These are phyloP conservation scores for Netelia fuscicornis DNA, from an alignment of 2,888 invertebrate genomes.

Conservation along the genomic window DNA sequence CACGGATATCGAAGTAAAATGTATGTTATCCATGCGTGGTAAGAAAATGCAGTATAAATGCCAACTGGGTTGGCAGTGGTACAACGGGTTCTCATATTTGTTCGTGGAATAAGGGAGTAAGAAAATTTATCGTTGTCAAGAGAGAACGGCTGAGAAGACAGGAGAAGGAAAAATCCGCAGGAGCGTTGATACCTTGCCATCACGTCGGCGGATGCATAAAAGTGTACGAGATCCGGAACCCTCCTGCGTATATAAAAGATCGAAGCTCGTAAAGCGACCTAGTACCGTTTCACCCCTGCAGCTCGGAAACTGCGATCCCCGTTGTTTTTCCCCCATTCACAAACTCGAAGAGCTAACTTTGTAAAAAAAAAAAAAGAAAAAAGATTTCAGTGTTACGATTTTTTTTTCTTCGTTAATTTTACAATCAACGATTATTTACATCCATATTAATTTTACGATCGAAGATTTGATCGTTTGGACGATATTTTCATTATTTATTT, in stretches of 20 bases:
- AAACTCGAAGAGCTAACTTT: background rate
- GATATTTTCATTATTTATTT: background rate
- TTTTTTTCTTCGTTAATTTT: background rate
- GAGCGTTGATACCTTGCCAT: conserved; percentile 29
- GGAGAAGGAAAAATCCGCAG: background rate
- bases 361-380: background rate
- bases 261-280: conserved; percentile 60
- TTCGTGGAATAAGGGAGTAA: conserved; percentile 14
- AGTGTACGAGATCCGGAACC: conserved; percentile 54
- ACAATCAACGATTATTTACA: background rate
- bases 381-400: background rate
- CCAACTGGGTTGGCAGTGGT: background rate
- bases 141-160: background rate
- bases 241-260: conserved; percentile 24
- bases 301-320: conserved; percentile 8
- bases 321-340: background rate
- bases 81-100: conserved; percentile 23
- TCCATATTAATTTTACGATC: too few species aligned
- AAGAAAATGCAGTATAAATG: conserved; percentile 43
- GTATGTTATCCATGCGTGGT: background rate
- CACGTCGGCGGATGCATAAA: conserved; percentile 51
- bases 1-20: conserved; percentile 32
- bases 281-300: conserved; percentile 34
- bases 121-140: conserved; percentile 47
- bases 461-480: background rate